Evolutionary conservation across 2,113 vertebrate species (phyloP).

Genomic region (Hirundichthys speculiger): DNA sequence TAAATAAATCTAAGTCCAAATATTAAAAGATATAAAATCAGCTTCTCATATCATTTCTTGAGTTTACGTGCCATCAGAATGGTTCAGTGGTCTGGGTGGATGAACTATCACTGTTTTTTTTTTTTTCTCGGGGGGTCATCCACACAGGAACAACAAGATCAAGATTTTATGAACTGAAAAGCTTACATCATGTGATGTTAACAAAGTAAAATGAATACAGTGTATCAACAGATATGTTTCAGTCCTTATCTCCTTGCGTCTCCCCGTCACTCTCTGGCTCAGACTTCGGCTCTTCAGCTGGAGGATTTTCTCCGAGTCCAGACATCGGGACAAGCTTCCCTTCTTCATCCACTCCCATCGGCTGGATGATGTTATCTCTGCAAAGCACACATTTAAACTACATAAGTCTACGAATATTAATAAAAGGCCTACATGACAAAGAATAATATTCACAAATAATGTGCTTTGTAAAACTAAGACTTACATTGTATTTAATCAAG

Average conservation of each 20-base stretch:
- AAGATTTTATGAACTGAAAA: conserved; percentile 8
- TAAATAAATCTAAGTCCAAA: conserved; percentile 1
- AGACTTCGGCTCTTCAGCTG: conserved; percentile 49
- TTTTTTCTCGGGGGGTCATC: background rate
- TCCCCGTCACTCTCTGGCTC: conserved; percentile 52
- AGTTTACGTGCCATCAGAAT: no score
- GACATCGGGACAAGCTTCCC: conserved; percentile 70
- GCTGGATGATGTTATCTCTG: conserved; percentile 73
- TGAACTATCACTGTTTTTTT: background rate
- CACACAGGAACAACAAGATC: background rate
- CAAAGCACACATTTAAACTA: background rate
- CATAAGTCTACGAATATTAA: no score
- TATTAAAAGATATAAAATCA: background rate
- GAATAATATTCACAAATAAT: no score
- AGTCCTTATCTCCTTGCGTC: conserved; percentile 37
- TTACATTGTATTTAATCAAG: no score
- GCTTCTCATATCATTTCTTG: background rate
- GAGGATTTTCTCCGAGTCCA: conserved; percentile 39
- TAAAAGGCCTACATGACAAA: no score
- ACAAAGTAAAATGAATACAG: conserved; percentile 4
- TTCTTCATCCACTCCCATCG: conserved; percentile 70
- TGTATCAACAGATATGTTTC: conserved; percentile 10
- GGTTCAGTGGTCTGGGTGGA: background rate
- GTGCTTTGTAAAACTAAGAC: no score
- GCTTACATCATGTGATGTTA: conserved; percentile 11